These are phyloP conservation scores for Enteromius mattozi DNA, from an alignment of 2,797 vertebrate species.

Conservation along the genomic window DNA sequence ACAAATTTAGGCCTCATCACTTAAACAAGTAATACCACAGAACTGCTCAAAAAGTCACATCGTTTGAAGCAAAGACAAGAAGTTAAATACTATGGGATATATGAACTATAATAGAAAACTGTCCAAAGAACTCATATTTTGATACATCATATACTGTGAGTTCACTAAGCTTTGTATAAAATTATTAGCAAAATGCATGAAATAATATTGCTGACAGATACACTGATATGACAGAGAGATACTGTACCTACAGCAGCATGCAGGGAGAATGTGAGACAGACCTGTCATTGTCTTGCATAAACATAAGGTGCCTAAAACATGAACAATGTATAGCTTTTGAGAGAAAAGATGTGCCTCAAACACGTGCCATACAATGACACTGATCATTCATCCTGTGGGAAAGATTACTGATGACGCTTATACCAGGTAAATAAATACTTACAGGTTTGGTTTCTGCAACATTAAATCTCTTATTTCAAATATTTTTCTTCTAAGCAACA, in stretches of 20 bases:
- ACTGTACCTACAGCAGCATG: background rate
- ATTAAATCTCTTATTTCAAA: background rate
- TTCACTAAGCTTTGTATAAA: background rate
- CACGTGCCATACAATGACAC: background rate
- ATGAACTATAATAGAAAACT: background rate
- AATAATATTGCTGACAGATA: background rate
- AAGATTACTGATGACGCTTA: background rate
- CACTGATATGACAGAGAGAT: background rate
- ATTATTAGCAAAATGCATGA: no score
- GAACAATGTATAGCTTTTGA: background rate
- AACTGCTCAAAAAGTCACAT: background rate
- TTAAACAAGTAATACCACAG: background rate
- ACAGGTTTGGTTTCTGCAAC: background rate
- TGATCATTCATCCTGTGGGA: background rate
- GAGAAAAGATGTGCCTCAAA: background rate
- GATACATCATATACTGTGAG: background rate
- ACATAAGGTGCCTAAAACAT: background rate
- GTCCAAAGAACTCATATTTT: background rate
- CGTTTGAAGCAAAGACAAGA: background rate
- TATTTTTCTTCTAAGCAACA: background rate
- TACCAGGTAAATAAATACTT: constrained; percentile 7
- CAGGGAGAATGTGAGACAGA: background rate
- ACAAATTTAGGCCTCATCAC: background rate
- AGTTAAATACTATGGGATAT: background rate
- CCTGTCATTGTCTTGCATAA: background rate